These are phyloP conservation scores for Polyodon spathula DNA, from an alignment of 2,113 vertebrate genomes.

Conservation along the genomic window DNA sequence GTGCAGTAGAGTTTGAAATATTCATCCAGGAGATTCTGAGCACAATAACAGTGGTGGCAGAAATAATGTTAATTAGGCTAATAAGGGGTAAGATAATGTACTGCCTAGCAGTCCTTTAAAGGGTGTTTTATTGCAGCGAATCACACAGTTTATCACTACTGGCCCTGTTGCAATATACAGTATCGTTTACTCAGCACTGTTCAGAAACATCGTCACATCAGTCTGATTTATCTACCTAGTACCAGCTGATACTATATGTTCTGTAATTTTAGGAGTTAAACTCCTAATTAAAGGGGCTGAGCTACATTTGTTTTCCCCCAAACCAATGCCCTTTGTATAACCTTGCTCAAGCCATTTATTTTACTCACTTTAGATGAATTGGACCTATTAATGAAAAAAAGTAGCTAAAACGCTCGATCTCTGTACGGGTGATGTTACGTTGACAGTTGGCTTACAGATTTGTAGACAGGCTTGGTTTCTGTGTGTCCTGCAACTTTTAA, in stretches of 20 bases:
- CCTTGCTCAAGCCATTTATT: slow-evolving; percentile 32
- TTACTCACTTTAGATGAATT: slow-evolving; percentile 47
- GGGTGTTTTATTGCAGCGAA: neutral
- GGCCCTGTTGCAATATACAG: neutral
- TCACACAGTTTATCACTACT: neutral
- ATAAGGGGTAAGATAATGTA: too few species aligned
- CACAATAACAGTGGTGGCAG: too few species aligned
- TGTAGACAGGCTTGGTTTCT: slow-evolving; percentile 22
- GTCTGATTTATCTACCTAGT: neutral
- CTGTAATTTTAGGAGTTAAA: neutral
- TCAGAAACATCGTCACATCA: neutral
- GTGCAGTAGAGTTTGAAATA: too few species aligned
- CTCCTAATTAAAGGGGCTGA: neutral
- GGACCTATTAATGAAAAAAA: slow-evolving; percentile 46
- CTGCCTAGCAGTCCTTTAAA: neutral
- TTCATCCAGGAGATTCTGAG: too few species aligned
- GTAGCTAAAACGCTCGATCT: slow-evolving; percentile 12
- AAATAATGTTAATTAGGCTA: too few species aligned
- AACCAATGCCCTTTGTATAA: slow-evolving; percentile 56
- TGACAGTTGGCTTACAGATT: slow-evolving; percentile 12
- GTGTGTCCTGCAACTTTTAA: slow-evolving; percentile 19
- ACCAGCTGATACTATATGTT: neutral
- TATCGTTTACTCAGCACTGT: neutral
- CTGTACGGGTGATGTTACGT: slow-evolving; percentile 3
- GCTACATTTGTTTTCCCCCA: neutral